Evolutionary conservation across 2,888 invertebrate species (phyloP), one percentile per base, ranked within the genome.

Genomic region (Andrena haemorrhoa): DNA sequence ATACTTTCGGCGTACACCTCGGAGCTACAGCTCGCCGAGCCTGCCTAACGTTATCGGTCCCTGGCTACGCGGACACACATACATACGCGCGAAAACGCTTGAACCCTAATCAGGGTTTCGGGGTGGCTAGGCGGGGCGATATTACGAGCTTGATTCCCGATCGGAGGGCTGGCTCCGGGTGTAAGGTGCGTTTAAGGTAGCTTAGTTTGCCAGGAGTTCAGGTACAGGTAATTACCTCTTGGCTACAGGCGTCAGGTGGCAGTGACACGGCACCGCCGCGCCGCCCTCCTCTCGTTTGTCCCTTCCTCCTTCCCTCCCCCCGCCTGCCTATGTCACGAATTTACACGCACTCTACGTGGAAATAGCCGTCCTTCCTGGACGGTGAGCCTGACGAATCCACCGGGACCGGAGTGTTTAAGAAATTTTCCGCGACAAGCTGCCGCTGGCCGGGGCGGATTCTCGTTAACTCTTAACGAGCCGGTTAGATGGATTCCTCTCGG

Each of bases 161-260:
- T 76, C 51, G 68, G 58, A 58, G 29, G 35, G 41, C 51, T 29
- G 12, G 60, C 68, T 1, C 7, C 26, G 23, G 8, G 81, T 63
- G 73, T 76, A 86, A 86, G 86, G 79, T 73, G 82, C 61, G 61
- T 61, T 63, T 75, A 80, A 82, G 86, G 88, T 83, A 83, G 87
- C 88, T 88, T 86, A 88, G 89, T 88, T 89, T 79, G 83, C 81
- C 81, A 80, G 66, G 86, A 90, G 89, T 91, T 90, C 88, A 88
- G 90, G 86, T 89, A 88, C 85, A 89, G 87, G 90, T 92, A 91
- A 92, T 91, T 92, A 91, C 90, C 90, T 90, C 87, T 82, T 86
- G 86, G 87, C 88, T 88, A 88, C 85, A 82, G 85, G 88, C 90
- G 91, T 90, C 92, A 92, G 92, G 89, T 92, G 92, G 85, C 88